phyloP scores from a whole-genome alignment of 2,888 invertebrate genomes.

The Arrhopalites spinosus region DNA sequence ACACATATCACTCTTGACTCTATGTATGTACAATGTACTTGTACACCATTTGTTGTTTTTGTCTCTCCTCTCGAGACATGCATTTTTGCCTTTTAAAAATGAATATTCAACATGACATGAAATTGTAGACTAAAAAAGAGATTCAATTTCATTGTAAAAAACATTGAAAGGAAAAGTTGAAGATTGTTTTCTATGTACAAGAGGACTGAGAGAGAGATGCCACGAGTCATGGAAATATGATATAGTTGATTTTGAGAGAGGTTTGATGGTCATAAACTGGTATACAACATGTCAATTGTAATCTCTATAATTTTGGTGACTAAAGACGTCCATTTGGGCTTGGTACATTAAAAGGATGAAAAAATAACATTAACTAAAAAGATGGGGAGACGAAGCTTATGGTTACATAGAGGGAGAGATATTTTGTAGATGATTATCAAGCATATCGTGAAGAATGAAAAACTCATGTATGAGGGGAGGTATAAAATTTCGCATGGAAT shows the following conservation, averaged over 20 bases:
- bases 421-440: too few species aligned
- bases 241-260: not conserved
- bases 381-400: not conserved
- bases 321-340: constrained; percentile 30
- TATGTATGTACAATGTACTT: too few species aligned
- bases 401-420: too few species aligned
- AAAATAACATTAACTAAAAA: not conserved
- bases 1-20: too few species aligned
- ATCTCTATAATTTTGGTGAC: constrained; percentile 21
- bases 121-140: too few species aligned
- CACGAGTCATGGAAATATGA: not conserved
- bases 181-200: not conserved
- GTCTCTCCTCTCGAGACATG: too few species aligned
- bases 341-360: constrained; percentile 2
- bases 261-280: constrained; percentile 15
- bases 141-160: not conserved
- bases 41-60: too few species aligned
- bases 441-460: too few species aligned
- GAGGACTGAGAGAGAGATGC: not conserved
- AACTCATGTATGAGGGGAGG: not conserved
- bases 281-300: constrained; percentile 22
- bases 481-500: not conserved
- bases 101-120: too few species aligned
- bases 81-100: too few species aligned
- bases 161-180: not conserved